Conservation (phyloP, 2,113 vertebrate genomes). For the Megaceryle torquata region DNA sequence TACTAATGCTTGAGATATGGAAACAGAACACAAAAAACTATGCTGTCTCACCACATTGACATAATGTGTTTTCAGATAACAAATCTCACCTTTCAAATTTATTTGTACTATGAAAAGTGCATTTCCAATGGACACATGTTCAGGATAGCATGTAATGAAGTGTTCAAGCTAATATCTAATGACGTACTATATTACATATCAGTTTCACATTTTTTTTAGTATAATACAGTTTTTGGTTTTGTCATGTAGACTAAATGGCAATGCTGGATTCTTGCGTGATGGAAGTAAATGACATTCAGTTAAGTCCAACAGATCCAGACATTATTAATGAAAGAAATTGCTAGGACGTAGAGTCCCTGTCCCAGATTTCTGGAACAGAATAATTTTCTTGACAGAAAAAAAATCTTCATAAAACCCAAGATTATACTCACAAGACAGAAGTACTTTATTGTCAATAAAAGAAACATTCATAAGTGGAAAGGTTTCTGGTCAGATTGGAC, state of each 20-base stretch:
- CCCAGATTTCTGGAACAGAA: background rate
- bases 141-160: background rate
- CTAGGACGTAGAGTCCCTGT: background rate
- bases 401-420: background rate
- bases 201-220: background rate
- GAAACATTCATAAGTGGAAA: background rate
- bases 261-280: background rate
- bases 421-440: background rate
- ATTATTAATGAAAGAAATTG: background rate
- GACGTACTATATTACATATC: rapidly evolving
- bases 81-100: background rate
- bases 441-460: background rate
- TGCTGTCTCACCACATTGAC: background rate
- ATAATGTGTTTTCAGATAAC: background rate
- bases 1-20: background rate
- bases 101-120: background rate
- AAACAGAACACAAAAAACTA: background rate
- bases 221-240: background rate
- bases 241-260: background rate
- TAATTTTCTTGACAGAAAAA: background rate
- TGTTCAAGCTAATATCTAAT: background rate
- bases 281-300: background rate
- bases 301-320: background rate
- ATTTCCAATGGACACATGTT: background rate
- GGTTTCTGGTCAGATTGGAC: background rate